Percentiles rank a stretch among this genome's conserved stretches.
Evolutionary conservation across 2,888 invertebrate species (phyloP).

Genomic region (Tolmerus cingulatus): DNA sequence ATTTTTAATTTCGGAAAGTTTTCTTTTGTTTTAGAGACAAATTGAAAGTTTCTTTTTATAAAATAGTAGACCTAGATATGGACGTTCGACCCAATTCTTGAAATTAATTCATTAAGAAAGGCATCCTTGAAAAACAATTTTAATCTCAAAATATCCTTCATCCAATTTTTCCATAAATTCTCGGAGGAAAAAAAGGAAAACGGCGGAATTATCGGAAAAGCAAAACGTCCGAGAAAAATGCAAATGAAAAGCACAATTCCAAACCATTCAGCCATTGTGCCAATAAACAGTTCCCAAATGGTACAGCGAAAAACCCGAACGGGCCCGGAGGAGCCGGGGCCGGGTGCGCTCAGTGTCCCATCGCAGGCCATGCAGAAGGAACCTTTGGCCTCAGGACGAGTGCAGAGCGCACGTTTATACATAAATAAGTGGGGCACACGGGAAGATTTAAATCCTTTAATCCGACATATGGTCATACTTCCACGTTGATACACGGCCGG

Average conservation of each 20-base stretch:
- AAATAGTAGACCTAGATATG: background rate
- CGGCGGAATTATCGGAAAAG: background rate
- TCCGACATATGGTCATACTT: conserved; percentile 45
- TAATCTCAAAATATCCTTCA: background rate
- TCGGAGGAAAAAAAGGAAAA: background rate
- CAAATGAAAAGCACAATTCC: background rate
- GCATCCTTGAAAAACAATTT: background rate
- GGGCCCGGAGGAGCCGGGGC: background rate
- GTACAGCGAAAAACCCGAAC: background rate
- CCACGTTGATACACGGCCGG: conserved; percentile 31
- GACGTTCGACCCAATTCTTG: background rate
- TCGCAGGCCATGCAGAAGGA: background rate
- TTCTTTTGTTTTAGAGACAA: background rate
- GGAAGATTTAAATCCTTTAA: conserved; percentile 39
- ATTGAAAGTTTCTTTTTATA: background rate
- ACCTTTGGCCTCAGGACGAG: background rate
- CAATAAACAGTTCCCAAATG: background rate
- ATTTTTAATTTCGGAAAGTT: no score
- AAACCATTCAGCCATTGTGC: background rate
- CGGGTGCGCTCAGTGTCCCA: background rate
- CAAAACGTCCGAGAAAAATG: background rate
- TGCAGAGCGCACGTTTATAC: background rate
- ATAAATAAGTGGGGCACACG: background rate
- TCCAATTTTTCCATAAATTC: background rate
- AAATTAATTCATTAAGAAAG: background rate